Evolutionary conservation across 2,113 vertebrate genomes (phyloP).

Genomic region (Cranoglanis bouderius): DNA sequence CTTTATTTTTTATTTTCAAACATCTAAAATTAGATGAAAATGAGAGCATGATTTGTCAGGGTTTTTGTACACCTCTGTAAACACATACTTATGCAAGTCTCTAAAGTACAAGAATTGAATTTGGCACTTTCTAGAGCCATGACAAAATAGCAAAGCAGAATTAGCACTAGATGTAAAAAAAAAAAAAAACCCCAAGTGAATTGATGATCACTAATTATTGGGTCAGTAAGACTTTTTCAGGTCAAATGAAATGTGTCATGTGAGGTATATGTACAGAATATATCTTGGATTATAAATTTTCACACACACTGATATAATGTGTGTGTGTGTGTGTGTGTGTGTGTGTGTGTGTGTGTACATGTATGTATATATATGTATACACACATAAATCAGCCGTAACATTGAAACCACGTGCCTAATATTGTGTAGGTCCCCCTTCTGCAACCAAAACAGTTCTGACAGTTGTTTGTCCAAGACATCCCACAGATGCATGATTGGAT

Average conservation of each 20-base stretch:
- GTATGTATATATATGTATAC: no score
- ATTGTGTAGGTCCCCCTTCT: no score
- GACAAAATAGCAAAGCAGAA: not conserved
- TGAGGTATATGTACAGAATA: not conserved
- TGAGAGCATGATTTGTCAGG: not conserved
- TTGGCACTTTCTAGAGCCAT: not conserved
- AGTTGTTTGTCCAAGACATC: no score
- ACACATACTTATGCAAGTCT: not conserved
- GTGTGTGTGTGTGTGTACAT: no score
- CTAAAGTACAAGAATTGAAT: not conserved
- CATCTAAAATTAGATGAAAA: not conserved
- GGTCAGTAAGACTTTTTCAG: not conserved
- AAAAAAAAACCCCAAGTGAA: not conserved
- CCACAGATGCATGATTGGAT: no score
- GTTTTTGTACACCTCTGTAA: not conserved
- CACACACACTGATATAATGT: no score
- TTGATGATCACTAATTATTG: not conserved
- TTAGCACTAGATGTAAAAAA: not conserved
- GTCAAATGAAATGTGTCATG: not conserved
- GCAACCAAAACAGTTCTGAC: no score
- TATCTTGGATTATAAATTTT: not conserved
- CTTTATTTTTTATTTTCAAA: not conserved
- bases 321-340: no score
- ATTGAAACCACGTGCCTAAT: no score
- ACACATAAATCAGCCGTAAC: no score